Conservation (phyloP, 2,113 vertebrate species). For the Orycteropus afer region DNA sequence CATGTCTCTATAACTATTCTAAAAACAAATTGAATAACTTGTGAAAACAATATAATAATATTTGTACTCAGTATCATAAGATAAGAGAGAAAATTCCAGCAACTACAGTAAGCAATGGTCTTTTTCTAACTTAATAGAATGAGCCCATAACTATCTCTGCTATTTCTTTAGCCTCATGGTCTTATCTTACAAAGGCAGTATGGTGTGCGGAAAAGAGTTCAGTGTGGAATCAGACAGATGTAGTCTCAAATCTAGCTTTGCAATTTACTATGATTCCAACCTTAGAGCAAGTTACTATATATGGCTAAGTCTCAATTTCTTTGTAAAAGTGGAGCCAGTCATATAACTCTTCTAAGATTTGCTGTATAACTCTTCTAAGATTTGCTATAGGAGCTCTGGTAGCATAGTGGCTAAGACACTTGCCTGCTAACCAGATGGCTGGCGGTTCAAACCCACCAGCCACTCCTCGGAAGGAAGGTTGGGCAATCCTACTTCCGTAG, state of each 20-base stretch:
- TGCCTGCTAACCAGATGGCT: too few species aligned
- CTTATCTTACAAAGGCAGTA: slow-evolving; percentile 14
- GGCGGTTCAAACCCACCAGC: too few species aligned
- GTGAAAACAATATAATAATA: slow-evolving; percentile 12
- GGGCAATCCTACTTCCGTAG: too few species aligned
- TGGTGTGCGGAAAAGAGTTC: background rate
- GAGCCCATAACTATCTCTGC: background rate
- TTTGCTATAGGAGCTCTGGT: too few species aligned
- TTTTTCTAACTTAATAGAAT: background rate
- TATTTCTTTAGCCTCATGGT: background rate
- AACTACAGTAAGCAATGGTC: background rate
- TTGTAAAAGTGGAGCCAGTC: slow-evolving; percentile 24
- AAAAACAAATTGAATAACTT: background rate
- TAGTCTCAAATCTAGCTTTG: slow-evolving; percentile 1
- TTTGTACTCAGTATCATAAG: background rate
- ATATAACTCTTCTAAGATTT: slow-evolving; percentile 10
- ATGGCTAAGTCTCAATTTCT: slow-evolving; percentile 13
- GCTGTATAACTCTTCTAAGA: too few species aligned
- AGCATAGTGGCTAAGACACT: too few species aligned
- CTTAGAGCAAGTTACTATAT: slow-evolving; percentile 21
- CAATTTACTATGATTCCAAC: background rate
- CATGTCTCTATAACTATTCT: background rate
- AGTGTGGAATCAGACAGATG: slow-evolving; percentile 6
- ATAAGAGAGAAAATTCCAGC: slow-evolving; percentile 12
- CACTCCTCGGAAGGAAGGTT: too few species aligned